phyloP scores from a whole-genome alignment of 2,797 vertebrate species.

The Labroides dimidiatus region DNA sequence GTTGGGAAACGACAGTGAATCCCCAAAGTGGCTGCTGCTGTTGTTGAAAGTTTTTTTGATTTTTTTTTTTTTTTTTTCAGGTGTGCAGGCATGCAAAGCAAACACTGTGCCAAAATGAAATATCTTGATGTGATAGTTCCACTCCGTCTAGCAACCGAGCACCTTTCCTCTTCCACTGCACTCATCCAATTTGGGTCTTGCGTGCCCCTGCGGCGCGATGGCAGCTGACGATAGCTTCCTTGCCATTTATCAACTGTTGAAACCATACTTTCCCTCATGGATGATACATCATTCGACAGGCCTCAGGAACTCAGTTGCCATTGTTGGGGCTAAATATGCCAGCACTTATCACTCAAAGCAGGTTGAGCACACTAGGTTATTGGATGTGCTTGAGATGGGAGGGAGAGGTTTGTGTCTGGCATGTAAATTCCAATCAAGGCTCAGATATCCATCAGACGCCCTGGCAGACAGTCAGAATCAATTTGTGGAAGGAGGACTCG shows the following conservation, averaged over 20 bases:
- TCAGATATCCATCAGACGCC: constrained; percentile 75
- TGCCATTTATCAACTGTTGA: constrained; percentile 69
- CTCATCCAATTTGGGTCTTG: constrained; percentile 62
- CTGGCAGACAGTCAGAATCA: constrained; percentile 71
- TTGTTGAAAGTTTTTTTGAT: constrained; percentile 38
- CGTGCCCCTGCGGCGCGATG: constrained; percentile 37
- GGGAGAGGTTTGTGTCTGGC: constrained; percentile 60
- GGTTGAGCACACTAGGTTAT: constrained; percentile 63
- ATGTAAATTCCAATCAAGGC: constrained; percentile 77
- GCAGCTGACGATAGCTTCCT: constrained; percentile 59
- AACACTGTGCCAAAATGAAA: constrained; percentile 42
- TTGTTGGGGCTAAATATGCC: constrained; percentile 66
- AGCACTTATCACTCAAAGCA: constrained; percentile 74
- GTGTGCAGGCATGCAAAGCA: constrained; percentile 43
- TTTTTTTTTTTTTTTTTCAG: constrained; percentile 47
- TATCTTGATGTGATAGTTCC: constrained; percentile 57
- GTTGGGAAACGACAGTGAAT: constrained; percentile 48
- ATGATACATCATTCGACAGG: constrained; percentile 61
- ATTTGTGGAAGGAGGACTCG: constrained; percentile 66
- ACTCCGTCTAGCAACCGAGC: constrained; percentile 45
- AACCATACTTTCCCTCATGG: constrained; percentile 65
- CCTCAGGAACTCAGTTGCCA: constrained; percentile 48
- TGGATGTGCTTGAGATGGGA: constrained; percentile 43
- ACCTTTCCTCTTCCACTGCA: constrained; percentile 39
- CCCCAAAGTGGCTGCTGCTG: constrained; percentile 15